Percentiles rank a stretch among this genome's conserved stretches.
Conservation (phyloP, 1,140 invertebrate genomes). For the Drosophila trapezifrons region DNA sequence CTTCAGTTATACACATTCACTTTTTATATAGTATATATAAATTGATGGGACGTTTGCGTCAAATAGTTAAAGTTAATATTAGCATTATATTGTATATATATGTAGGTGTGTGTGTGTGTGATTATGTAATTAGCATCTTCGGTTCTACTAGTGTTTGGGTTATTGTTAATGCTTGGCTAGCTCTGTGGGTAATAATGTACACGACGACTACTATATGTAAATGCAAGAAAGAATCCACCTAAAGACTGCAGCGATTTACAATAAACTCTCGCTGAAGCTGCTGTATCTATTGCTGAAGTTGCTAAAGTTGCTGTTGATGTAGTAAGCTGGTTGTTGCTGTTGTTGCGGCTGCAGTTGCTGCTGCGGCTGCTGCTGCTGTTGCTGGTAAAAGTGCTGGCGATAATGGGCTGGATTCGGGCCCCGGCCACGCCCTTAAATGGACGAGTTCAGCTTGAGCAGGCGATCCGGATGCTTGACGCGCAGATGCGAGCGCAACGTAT, state of each 20-base stretch:
- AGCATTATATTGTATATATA: conserved; percentile 19
- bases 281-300: conserved; percentile 29
- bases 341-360: conserved; percentile 1
- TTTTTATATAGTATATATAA: conserved; percentile 33
- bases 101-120: conserved; percentile 2
- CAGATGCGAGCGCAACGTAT: conserved; percentile 91
- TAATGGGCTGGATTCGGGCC: conserved; percentile 28
- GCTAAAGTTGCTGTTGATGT: conserved; percentile 33
- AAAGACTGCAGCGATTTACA: conserved; percentile 35
- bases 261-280: conserved; percentile 38
- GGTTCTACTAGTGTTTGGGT: conserved; percentile 70
- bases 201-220: conserved; percentile 52
- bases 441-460: conserved; percentile 77
- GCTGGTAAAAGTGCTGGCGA: conserved; percentile 28
- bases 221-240: conserved; percentile 60
- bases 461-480: conserved; percentile 89
- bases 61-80: conserved; percentile 47
- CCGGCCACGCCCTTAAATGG: conserved; percentile 63
- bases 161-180: conserved; percentile 68
- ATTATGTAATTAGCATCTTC: conserved; percentile 69
- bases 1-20: conserved; percentile 60
- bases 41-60: conserved; percentile 47
- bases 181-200: conserved; percentile 58
- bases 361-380: conserved; percentile 16
- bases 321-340: conserved; percentile 39